Conservation (phyloP, 1,140 invertebrate species). For the Paramacrobiotus metropolitanus region DNA sequence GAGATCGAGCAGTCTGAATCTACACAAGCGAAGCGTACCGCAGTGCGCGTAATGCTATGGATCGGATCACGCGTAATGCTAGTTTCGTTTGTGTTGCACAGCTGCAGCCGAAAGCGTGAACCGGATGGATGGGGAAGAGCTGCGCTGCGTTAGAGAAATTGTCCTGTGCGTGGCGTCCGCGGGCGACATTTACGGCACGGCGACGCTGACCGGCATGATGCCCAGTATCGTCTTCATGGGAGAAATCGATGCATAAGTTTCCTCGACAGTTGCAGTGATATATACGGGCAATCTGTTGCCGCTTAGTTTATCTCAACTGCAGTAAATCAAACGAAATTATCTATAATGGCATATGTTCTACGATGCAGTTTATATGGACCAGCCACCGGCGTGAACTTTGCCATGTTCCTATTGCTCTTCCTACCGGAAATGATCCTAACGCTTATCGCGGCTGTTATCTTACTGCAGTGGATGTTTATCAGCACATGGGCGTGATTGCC, state of each 20-base stretch:
- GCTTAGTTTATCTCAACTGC: neutral
- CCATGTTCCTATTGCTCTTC: conserved; percentile 7
- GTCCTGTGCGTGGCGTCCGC: conserved; percentile 54
- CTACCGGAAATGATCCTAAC: conserved; percentile 10
- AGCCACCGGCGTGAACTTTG: neutral
- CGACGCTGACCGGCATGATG: conserved; percentile 60
- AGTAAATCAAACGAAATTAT: neutral
- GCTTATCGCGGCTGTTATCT: conserved; percentile 40
- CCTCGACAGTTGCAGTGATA: no score
- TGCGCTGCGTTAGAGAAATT: conserved; percentile 4
- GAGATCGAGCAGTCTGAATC: conserved; percentile 24
- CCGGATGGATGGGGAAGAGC: no score
- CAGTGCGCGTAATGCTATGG: conserved; percentile 20
- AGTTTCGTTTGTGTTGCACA: no score
- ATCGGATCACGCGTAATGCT: conserved; percentile 20
- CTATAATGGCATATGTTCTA: no score
- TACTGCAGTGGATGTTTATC: conserved; percentile 40
- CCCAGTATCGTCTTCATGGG: conserved; percentile 66
- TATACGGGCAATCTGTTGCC: no score
- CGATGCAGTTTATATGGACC: neutral
- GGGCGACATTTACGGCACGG: conserved; percentile 45
- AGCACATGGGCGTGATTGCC: no score
- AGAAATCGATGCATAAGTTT: conserved; percentile 38
- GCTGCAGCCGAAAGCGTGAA: no score
- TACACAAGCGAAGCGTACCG: no score